phyloP scores from a whole-genome alignment of 92 coral and sea anemone genomes.

The Epizoanthus scotinus region DNA sequence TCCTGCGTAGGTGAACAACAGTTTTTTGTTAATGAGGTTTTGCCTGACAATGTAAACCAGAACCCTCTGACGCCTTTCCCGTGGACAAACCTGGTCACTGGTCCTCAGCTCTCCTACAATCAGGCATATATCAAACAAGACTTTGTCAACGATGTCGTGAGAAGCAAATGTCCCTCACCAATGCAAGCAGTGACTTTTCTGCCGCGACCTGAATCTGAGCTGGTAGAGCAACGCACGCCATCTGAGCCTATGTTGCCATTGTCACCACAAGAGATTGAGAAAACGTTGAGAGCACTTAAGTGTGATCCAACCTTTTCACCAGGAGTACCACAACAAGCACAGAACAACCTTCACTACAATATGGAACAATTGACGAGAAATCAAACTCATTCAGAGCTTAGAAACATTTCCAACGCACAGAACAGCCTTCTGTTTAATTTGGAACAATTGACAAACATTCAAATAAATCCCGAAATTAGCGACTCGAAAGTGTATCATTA shows the following conservation, averaged over 20 bases:
- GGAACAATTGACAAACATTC: background rate
- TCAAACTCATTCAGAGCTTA: background rate
- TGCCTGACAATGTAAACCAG: background rate
- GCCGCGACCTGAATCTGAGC: background rate
- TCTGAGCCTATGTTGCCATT: background rate
- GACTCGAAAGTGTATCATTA: background rate
- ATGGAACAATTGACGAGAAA: background rate
- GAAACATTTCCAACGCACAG: background rate
- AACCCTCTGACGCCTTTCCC: background rate
- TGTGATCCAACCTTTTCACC: background rate
- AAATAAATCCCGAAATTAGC: background rate
- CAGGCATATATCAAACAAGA: background rate
- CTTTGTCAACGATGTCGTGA: background rate
- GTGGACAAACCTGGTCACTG: background rate
- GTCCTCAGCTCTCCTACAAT: conserved; percentile 1
- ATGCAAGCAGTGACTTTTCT: conserved; percentile 3
- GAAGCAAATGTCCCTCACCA: background rate
- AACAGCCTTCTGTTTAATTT: background rate
- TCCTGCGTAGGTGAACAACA: background rate
- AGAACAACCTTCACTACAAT: background rate
- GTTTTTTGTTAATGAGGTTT: background rate
- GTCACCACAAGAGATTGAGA: conserved; percentile 1
- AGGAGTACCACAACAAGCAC: background rate
- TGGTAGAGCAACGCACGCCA: background rate
- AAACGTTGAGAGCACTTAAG: background rate